A percentile compares a stretch with the other conserved stretches of the same genome.
Evolutionary conservation across 2,888 invertebrate species (phyloP).

Genomic region (Hirudinaria manillensis): DNA sequence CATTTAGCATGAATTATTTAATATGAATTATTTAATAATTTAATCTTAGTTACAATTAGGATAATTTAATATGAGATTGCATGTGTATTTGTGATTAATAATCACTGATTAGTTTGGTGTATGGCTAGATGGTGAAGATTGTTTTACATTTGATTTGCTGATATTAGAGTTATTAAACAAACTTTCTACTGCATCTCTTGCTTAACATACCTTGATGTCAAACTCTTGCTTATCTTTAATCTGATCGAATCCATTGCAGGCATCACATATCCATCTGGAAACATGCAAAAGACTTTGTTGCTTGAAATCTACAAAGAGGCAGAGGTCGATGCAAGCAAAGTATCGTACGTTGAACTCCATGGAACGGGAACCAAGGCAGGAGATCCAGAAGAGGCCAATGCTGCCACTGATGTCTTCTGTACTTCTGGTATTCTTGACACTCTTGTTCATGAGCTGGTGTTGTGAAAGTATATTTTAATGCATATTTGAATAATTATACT

Average conservation of each 20-base stretch:
- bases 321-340: conserved; percentile 72
- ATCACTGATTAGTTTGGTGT: too few species aligned
- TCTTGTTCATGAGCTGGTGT: too few species aligned
- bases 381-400: conserved; percentile 95
- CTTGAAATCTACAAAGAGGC: conserved; percentile 77
- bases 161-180: too few species aligned
- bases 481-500: background rate
- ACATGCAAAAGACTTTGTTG: conserved; percentile 64
- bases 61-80: too few species aligned
- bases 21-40: background rate
- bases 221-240: too few species aligned
- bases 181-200: too few species aligned
- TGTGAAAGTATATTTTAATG: background rate
- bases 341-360: conserved; percentile 90
- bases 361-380: conserved; percentile 89
- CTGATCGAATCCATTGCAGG: conserved; percentile 43
- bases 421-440: conserved; percentile 41
- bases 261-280: conserved; percentile 60
- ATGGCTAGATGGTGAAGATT: too few species aligned
- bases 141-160: too few species aligned
- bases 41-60: too few species aligned
- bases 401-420: conserved; percentile 69
- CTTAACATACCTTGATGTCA: too few species aligned
- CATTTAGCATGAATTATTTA: background rate
- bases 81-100: too few species aligned